Base-by-base conservation (phyloP, 2,888 invertebrate species). In the Dolichopus griseipennis region DNA sequence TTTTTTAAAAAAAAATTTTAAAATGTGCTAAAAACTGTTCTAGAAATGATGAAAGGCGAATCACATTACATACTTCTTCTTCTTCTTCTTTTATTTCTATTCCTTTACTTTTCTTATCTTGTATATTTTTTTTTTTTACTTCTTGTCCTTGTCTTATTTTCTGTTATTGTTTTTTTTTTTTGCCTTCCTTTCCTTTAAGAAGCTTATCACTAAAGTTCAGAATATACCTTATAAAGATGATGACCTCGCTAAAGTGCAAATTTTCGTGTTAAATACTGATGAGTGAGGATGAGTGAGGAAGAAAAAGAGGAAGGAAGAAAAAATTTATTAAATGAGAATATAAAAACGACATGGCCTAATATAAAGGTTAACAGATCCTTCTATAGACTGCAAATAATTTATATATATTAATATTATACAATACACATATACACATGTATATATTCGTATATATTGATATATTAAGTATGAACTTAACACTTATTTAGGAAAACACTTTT, bases 231-330 rank as follows among this genome's bases (percentile, higher is more conserved):
- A 52, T 12, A 18, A 15, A 18, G 52, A 52, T 52, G 52, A 52
- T 52, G 52, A 52, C 52, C 52, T 52, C 52, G 52, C 52, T 52
- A 52, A 52, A 52, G 52, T 52, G 52, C 15, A 18, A 52, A 52
- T 18, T 52, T 52, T 4, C 18, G 9, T 52, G 15, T 52, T 18
- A 52, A 52, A 52, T 18, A 15, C 15, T 52, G 37, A 8, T 43
- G 43, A 37, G 8, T 2, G 12, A 37, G 8, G 8, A 37, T 37
- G 8, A 12, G 8, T 37, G 8, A 37, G 37, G 34, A n/a, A n/a
- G n/a, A n/a, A n/a, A n/a, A n/a, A n/a, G n/a, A n/a, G n/a, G n/a
- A 34, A 34, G 34, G 34, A 34, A 7, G 34, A 34, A 34, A 37
- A 37, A 37, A 37, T 10, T 37, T 10, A 52, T n/a, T 12, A 52